Evolutionary conservation across 2,888 invertebrate species (phyloP).

Genomic region (Ditylenchus weischeri): DNA sequence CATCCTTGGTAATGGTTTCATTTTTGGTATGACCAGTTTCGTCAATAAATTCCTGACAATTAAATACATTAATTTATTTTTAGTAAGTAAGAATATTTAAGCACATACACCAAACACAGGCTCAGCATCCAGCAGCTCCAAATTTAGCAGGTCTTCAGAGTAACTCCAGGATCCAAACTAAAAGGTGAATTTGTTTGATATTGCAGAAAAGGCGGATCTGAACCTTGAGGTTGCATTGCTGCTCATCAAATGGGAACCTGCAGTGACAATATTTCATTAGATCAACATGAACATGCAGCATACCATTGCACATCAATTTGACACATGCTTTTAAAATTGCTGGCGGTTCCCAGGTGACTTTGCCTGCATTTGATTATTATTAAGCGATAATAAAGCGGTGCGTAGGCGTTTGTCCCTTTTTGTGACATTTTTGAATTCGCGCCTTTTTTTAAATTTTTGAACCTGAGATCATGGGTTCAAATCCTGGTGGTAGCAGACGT

Average conservation of each 20-base stretch:
- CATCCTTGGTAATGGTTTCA: slow-evolving; percentile 48
- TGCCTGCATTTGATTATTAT: slow-evolving; percentile 7
- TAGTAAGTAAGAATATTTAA: neutral
- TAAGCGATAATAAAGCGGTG: no score
- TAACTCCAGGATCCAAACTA: slow-evolving; percentile 57
- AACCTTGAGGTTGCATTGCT: slow-evolving; percentile 35
- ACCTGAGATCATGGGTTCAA: no score
- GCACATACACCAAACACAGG: slow-evolving; percentile 21
- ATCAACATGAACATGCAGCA: neutral
- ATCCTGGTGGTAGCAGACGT: no score
- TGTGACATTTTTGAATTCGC: no score
- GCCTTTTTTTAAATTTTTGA: no score
- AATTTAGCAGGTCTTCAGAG: slow-evolving; percentile 45
- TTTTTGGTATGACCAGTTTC: slow-evolving; percentile 37
- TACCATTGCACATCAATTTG: slow-evolving; percentile 43
- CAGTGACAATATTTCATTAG: neutral
- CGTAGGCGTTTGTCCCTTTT: no score
- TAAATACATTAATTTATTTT: neutral
- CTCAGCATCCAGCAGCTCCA: slow-evolving; percentile 37
- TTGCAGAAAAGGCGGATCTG: neutral
- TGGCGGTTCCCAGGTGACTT: slow-evolving; percentile 72
- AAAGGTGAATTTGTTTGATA: slow-evolving; percentile 13
- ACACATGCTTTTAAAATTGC: slow-evolving; percentile 85
- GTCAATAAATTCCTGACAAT: slow-evolving; percentile 19
- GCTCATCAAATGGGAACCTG: slow-evolving; percentile 56